Evolutionary conservation across 2,113 vertebrate species (phyloP).

Genomic region (Eubucco bourcierii): DNA sequence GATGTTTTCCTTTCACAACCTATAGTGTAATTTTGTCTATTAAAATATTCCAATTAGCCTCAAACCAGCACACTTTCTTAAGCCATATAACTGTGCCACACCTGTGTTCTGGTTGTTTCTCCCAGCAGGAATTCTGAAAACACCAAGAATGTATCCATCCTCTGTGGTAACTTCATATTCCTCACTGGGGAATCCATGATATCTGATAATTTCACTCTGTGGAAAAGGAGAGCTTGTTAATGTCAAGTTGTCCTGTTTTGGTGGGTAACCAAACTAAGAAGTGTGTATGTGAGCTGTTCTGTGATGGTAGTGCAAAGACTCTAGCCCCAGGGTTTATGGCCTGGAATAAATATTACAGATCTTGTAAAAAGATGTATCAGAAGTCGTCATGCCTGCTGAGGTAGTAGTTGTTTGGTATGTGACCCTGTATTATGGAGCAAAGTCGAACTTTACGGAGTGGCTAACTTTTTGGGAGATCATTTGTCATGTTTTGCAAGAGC

Average conservation of each 20-base stretch:
- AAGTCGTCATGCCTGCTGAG: neutral
- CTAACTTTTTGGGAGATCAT: neutral
- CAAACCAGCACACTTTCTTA: too few relatives aligned
- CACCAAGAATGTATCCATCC: constrained; percentile 75
- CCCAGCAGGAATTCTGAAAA: constrained; percentile 74
- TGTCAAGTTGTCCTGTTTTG: neutral
- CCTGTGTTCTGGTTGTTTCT: constrained; percentile 2
- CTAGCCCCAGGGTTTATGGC: neutral
- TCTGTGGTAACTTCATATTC: constrained; percentile 72
- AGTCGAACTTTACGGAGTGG: neutral
- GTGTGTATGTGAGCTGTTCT: neutral
- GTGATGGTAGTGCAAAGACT: neutral
- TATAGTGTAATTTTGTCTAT: too few relatives aligned
- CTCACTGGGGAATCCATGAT: constrained; percentile 70
- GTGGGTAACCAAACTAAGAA: neutral
- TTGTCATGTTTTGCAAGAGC: neutral
- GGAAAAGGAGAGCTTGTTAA: neutral
- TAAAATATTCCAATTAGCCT: too few relatives aligned
- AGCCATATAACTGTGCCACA: neutral
- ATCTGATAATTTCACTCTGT: constrained; percentile 77
- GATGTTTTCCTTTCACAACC: too few relatives aligned
- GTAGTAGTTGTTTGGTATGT: neutral
- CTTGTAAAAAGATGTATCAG: neutral
- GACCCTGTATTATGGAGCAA: neutral
- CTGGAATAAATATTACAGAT: neutral